Evolutionary conservation across 1,140 invertebrate genomes (phyloP).

Genomic region (Drosophila nasuta): DNA sequence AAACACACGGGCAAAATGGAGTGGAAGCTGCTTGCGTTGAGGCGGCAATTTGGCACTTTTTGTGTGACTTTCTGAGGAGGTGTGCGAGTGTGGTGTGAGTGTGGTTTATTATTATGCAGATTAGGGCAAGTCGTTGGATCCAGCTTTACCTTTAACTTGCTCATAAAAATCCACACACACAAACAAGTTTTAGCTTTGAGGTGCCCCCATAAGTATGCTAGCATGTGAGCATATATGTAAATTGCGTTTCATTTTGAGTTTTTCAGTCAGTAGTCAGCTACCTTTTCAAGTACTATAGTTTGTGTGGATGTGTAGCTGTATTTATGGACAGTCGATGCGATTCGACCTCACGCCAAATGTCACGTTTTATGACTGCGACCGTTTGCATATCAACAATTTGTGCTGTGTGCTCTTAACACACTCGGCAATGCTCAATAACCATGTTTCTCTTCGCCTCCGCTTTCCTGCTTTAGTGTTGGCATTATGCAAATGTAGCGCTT

Average conservation of each 20-base stretch:
- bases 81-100: conserved; percentile 42
- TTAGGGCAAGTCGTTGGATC: conserved; percentile 69
- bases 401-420: conserved; percentile 10
- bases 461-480: conserved; percentile 37
- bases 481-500: conserved; percentile 67
- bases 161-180: conserved; percentile 60
- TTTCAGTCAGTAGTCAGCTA: conserved; percentile 32
- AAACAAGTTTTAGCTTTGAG: not conserved
- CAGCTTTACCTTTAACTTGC: conserved; percentile 52
- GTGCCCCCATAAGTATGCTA: not conserved
- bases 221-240: conserved; percentile 56
- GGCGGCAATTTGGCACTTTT: conserved; percentile 61
- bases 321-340: conserved; percentile 64
- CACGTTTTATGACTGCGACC: conserved; percentile 71
- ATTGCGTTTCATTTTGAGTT: conserved; percentile 72
- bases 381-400: conserved; percentile 72
- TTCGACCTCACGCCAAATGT: conserved; percentile 71
- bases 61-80: conserved; percentile 30
- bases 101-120: conserved; percentile 82
- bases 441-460: not conserved
- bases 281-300: conserved; percentile 45
- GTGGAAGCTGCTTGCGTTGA: conserved; percentile 6
- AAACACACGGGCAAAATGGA: not conserved
- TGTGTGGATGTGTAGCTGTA: conserved; percentile 8
- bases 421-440: conserved; percentile 5